Base-by-base conservation (phyloP, 2,797 vertebrate genomes). In the Champsocephalus gunnari region DNA sequence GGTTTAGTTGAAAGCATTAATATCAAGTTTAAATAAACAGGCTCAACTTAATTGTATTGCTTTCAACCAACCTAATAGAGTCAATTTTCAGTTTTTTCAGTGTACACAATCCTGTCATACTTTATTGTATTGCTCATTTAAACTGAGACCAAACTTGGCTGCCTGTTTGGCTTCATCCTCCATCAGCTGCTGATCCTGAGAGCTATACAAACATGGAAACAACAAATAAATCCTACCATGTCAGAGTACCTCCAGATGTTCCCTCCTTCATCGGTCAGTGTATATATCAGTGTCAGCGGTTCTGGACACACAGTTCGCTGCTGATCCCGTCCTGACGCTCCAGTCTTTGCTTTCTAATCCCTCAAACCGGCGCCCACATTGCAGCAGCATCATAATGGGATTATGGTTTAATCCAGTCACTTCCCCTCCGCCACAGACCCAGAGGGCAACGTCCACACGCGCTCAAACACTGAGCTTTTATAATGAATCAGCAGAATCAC, bases 351-450 rank as follows among this genome's bases (percentile, higher is more conserved):
- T 60, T 84, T 74, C 84, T 88, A 92, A 90, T 89, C 90, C 82
- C 66, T 73, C 73, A 64, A 80, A 80, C 78, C 58, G 65, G 81
- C 50, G 71, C 83, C 92, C 91, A 84, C 91, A 87, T 87, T 90
- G 86, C 84, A 68, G 79, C 77, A 73, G 84, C 89, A 87, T 85
- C 80, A 83, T 94, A 93, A 94, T 93, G 89, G 89, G 94, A 94
- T 95, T 94, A 94, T 45, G 68, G 3, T 55, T 66, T 92, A 93
- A 94, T 94, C 92, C 90, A 73, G 77, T 51, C 89, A 86, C 80
- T 86, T 85, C 81, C 84, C 64, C 49, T 77, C 32, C 55, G 69
- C 62, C 76, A 75, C 74, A 71, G 84, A 82, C 74, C 47, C 73
- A 89, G 77, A 82, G 91, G 81, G 70, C 89, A 91, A 91, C 38